Base-by-base conservation (phyloP, 2,888 invertebrate species). In the Watsonalla binaria region DNA sequence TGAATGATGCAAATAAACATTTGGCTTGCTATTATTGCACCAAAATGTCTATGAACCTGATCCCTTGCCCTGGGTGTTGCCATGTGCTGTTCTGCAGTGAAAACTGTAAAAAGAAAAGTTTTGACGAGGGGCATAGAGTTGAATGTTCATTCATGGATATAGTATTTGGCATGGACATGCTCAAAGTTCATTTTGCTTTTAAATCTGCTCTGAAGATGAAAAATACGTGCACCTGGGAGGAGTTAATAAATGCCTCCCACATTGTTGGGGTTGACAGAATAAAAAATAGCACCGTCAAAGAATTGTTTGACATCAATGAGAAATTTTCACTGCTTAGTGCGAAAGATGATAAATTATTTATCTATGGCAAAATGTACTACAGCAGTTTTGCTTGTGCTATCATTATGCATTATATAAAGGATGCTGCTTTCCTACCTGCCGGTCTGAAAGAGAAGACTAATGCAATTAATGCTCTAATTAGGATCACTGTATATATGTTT, bases 21-120 rank as follows among this genome's bases (percentile, higher is more conserved):
- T 11, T 54, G 59, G 54, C 64, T 0, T 76, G 76, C 50, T 65
- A 72, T 53, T 61, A 66, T 48, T 75, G 74, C 39, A 62, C 67
- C n/a, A 67, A 58, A 48, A 47, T 60, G n/a, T 14, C 51, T 34
- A 51, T 64, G 7, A 70, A 70, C 51, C 56, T 75, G 45, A 60
- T 65, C 13, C 73, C 74, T 0, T 75, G 74, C 47, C 62, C 68
- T 6, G 54, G 51, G 6, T 75, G 74, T 47, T 59, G 57, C 47
- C 6, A 11, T n/a, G 68, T 57, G 6, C 46, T 74, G 11, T 75
- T 70, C 51, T 75, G 74, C 51, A 53, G 60, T 55, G 57, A 66
- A 11, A 11, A 52, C 6, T 75, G 74, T 53, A 66, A 53, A 55
- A 45, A 47, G n/a, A 42, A 49, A 8, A 64, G 67, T 51, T 6